Evolutionary conservation across 1,140 invertebrate species (phyloP).

Genomic region (Conus ventricosus): DNA sequence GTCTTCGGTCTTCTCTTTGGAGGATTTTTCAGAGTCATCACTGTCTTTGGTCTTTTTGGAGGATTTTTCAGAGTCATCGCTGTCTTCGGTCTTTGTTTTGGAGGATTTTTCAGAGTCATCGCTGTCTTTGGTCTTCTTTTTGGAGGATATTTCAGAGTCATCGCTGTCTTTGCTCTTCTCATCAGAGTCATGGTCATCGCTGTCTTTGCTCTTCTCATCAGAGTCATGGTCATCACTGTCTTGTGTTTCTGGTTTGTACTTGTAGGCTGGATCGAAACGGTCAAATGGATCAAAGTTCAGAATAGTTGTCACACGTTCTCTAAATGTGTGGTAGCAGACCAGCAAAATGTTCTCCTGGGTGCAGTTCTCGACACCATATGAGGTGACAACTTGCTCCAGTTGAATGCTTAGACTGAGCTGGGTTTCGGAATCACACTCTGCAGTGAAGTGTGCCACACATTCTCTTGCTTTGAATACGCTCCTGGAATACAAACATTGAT

Average conservation of each 20-base stretch:
- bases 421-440: conserved; percentile 1
- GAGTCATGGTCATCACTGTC: too few species aligned
- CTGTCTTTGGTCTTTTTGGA: not conserved
- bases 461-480: conserved; percentile 22
- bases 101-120: too few species aligned
- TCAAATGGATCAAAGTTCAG: conserved; percentile 12
- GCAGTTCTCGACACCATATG: not conserved
- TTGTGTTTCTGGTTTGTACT: not conserved
- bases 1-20: too few species aligned
- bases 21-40: not conserved
- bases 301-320: not conserved
- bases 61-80: too few species aligned
- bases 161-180: too few species aligned
- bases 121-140: too few species aligned
- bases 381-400: not conserved
- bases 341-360: not conserved
- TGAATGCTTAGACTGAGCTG: not conserved
- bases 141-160: too few species aligned
- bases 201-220: too few species aligned
- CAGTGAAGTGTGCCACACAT: conserved; percentile 12
- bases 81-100: too few species aligned
- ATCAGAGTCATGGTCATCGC: too few species aligned
- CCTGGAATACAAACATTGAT: conserved; percentile 7
- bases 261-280: not conserved
- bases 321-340: not conserved